Percentiles rank a stretch among this genome's conserved stretches.
Evolutionary conservation across 2,888 invertebrate species (phyloP).

Genomic region (Oligia strigilis): DNA sequence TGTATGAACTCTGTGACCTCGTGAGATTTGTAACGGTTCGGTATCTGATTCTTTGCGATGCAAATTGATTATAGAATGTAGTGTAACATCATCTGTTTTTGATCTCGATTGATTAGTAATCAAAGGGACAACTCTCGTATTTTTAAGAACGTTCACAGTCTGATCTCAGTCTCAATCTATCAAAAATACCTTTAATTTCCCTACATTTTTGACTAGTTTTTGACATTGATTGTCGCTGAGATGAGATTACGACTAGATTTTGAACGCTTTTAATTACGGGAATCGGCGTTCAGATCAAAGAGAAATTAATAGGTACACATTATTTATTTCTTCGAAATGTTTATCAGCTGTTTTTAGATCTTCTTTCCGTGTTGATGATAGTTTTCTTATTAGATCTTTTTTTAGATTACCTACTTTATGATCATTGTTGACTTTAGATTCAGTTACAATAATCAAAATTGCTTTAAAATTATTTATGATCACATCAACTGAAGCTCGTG

Average conservation of each 20-base stretch:
- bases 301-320: not conserved
- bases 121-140: too few species aligned
- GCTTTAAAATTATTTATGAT: not conserved
- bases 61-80: constrained; percentile 14
- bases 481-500: not conserved
- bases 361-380: not conserved
- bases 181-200: too few species aligned
- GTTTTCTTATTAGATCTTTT: not conserved
- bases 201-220: too few species aligned
- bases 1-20: constrained; percentile 50
- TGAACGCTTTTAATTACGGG: too few species aligned
- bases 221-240: too few species aligned
- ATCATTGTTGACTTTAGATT: not conserved
- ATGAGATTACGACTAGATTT: too few species aligned
- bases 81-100: constrained; percentile 14
- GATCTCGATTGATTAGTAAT: not conserved
- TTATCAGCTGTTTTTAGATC: not conserved
- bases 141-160: too few species aligned
- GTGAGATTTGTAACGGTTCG: constrained; percentile 40
- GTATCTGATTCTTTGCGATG: constrained; percentile 17
- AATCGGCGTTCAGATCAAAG: not conserved
- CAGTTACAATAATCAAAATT: not conserved
- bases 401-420: not conserved
- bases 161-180: too few species aligned
- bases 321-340: not conserved